A percentile compares a stretch with the other conserved stretches of the same genome.
Evolutionary conservation across 2,797 vertebrate species (phyloP).

Genomic region (Champsocephalus esox): DNA sequence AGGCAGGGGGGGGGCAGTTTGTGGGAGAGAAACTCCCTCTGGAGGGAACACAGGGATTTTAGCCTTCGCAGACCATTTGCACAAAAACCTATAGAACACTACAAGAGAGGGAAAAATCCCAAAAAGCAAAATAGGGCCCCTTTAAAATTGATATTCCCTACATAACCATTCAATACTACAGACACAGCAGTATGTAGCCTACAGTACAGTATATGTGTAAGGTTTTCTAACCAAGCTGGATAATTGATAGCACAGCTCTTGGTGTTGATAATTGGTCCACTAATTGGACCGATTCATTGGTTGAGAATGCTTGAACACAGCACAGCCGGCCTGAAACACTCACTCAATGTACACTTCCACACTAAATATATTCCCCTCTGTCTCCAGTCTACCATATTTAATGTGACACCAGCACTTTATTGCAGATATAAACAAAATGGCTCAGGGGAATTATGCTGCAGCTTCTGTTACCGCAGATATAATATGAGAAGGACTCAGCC

Average conservation of each 20-base stretch:
- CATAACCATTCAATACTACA: background rate
- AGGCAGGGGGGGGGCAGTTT: no score
- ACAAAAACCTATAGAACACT: no score
- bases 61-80: no score
- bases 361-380: slow-evolving; percentile 58
- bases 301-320: slow-evolving; percentile 25
- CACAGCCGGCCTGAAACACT: slow-evolving; percentile 28
- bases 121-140: no score
- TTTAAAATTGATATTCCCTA: background rate
- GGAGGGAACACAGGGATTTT: no score
- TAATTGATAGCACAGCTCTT: slow-evolving; percentile 23
- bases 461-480: slow-evolving; percentile 61
- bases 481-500: slow-evolving; percentile 52
- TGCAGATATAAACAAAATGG: slow-evolving; percentile 75
- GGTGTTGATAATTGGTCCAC: slow-evolving; percentile 56
- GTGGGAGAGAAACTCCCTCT: no score
- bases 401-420: slow-evolving; percentile 72
- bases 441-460: slow-evolving; percentile 63
- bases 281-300: slow-evolving; percentile 66
- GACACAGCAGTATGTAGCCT: background rate
- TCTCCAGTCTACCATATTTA: slow-evolving; percentile 62
- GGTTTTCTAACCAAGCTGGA: background rate
- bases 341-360: slow-evolving; percentile 31
- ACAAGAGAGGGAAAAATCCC: no score
- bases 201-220: background rate